These are phyloP conservation scores for Melangyna quadrimaculata DNA, from an alignment of 2,888 invertebrate genomes.

Conservation along the genomic window DNA sequence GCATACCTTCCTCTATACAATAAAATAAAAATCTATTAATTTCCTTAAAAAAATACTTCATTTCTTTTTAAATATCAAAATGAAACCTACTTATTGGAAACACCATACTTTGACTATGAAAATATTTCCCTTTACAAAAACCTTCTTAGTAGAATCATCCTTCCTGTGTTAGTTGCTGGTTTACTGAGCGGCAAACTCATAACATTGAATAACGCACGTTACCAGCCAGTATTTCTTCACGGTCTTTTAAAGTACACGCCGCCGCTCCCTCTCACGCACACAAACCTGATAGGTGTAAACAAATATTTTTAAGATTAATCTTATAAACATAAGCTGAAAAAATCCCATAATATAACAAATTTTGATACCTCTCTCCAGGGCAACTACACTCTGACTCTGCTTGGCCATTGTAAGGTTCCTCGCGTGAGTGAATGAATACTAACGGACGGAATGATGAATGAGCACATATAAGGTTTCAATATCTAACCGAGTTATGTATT, in stretches of 20 bases:
- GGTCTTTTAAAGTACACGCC: not conserved
- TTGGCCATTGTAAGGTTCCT: constrained; percentile 64
- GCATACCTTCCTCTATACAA: no score
- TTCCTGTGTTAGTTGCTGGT: no score
- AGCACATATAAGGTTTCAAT: constrained; percentile 64
- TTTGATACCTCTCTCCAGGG: constrained; percentile 32
- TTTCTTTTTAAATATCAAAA: no score
- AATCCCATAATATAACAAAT: constrained; percentile 7
- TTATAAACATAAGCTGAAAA: not conserved
- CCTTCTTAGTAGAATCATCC: no score
- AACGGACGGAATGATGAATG: constrained; percentile 67
- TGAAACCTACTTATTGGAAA: no score
- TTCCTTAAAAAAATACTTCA: no score
- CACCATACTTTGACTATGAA: no score
- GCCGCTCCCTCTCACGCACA: no score
- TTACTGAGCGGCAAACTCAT: no score
- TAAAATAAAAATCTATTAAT: no score
- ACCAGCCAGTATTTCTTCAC: not conserved
- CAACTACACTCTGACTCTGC: not conserved
- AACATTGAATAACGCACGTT: no score
- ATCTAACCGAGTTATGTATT: constrained; percentile 33
- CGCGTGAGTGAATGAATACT: constrained; percentile 65
- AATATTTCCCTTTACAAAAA: no score
- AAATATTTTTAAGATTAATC: not conserved
- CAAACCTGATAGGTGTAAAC: not conserved